These are phyloP conservation scores for Pipistrellus pygmaeus DNA, from an alignment of 2,797 vertebrate genomes.

Conservation along the genomic window DNA sequence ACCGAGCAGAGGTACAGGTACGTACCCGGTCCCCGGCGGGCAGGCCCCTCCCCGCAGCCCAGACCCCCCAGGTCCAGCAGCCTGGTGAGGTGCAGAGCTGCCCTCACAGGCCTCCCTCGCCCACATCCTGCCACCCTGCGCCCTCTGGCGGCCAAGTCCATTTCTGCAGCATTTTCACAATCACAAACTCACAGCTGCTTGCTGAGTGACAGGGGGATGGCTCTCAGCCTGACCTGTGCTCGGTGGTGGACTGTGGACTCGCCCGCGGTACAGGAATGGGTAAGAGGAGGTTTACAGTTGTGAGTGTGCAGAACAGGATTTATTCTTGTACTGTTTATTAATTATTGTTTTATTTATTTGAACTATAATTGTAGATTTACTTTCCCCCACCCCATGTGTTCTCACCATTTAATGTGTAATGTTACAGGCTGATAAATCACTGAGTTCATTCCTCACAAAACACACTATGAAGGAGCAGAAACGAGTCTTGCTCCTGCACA, in stretches of 20 bases:
- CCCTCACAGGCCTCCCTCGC: neutral
- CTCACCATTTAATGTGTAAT: neutral
- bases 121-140: neutral
- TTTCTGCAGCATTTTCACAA: neutral
- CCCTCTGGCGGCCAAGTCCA: neutral
- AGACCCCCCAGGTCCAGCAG: neutral
- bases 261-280: neutral
- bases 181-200: neutral
- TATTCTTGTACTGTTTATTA: neutral
- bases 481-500: neutral
- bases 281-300: neutral
- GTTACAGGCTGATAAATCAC: slow-evolving; percentile 6
- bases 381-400: neutral
- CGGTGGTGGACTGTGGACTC: neutral
- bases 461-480: neutral
- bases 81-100: neutral
- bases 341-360: neutral
- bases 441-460: slow-evolving; percentile 31
- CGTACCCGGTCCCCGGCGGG: neutral
- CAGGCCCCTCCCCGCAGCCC: neutral
- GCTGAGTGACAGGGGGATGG: neutral
- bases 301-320: neutral
- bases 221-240: neutral
- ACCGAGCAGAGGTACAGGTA: neutral
- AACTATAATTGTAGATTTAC: neutral